Conservation (phyloP, 2,113 vertebrate genomes). For the Meleagris gallopavo region DNA sequence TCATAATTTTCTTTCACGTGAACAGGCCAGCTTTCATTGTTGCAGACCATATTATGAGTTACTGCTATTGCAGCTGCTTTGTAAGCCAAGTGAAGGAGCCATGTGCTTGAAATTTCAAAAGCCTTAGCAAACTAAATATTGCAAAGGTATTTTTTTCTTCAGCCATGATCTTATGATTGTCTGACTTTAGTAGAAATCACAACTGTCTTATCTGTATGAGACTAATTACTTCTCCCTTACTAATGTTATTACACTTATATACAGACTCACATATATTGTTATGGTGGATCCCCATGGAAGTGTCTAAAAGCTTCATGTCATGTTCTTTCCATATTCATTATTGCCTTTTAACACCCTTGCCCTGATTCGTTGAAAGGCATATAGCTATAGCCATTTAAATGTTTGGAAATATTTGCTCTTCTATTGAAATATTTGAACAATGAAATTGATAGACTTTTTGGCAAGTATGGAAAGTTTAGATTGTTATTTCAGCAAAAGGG, state of each 20-base stretch:
- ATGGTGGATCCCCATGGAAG: not conserved
- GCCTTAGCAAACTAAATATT: not conserved
- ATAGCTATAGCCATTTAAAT: not conserved
- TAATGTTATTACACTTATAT: not conserved
- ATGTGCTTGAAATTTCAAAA: not conserved
- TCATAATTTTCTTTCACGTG: not conserved
- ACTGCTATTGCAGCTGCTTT: not conserved
- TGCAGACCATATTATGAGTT: not conserved
- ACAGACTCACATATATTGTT: not conserved
- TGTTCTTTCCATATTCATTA: not conserved
- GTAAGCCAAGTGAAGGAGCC: not conserved
- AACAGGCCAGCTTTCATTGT: not conserved
- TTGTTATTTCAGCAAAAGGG: not conserved
- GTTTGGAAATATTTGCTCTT: not conserved
- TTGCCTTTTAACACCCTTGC: not conserved
- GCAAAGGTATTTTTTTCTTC: not conserved
- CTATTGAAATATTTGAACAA: not conserved
- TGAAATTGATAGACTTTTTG: too few relatives aligned
- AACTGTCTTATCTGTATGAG: not conserved
- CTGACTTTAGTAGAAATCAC: not conserved
- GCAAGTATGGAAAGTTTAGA: not conserved
- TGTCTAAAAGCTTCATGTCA: not conserved
- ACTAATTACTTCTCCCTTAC: not conserved
- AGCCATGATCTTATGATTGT: not conserved
- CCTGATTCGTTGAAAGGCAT: not conserved